A percentile compares a stretch with the other conserved stretches of the same genome.
These are phyloP conservation scores for Micoletzkya japonica DNA, from an alignment of 2,888 invertebrate genomes.

Conservation along the genomic window DNA sequence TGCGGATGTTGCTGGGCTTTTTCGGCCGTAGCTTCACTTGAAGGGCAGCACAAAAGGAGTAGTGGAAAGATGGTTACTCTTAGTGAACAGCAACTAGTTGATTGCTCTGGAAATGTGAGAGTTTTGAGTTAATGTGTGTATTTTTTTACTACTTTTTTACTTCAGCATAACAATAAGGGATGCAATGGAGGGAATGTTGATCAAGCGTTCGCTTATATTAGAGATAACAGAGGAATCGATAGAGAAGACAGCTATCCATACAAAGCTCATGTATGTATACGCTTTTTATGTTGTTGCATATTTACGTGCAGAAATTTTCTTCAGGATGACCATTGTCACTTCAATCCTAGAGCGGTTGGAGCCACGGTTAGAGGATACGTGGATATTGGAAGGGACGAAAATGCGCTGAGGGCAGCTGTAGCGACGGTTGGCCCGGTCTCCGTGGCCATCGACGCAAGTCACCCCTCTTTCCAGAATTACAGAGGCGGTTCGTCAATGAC, in stretches of 20 bases:
- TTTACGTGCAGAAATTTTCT: too few species aligned
- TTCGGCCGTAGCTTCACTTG: slow-evolving; percentile 64
- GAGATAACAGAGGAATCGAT: slow-evolving; percentile 70
- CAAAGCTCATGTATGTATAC: slow-evolving; percentile 68
- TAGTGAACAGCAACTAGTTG: slow-evolving; percentile 14
- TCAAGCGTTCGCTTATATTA: neutral
- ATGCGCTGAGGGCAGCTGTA: slow-evolving; percentile 32
- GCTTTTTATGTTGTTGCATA: too few species aligned
- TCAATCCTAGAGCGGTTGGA: too few species aligned
- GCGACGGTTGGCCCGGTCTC: slow-evolving; percentile 35
- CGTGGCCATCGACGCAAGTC: slow-evolving; percentile 38
- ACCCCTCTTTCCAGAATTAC: slow-evolving; percentile 44
- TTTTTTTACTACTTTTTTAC: neutral
- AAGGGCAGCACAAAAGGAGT: slow-evolving; percentile 60
- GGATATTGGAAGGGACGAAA: neutral
- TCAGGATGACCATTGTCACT: too few species aligned
- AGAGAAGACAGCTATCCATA: slow-evolving; percentile 85
- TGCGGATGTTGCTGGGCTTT: slow-evolving; percentile 78
- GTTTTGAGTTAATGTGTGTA: too few species aligned
- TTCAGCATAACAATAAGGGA: neutral
- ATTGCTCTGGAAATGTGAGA: slow-evolving; percentile 4
- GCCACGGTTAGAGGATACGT: slow-evolving; percentile 7
- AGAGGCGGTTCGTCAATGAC: slow-evolving; percentile 29
- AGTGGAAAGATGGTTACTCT: neutral
- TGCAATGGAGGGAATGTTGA: slow-evolving; percentile 7